phyloP scores from a whole-genome alignment of 2,113 vertebrate species.

The Amphiprion percula region DNA sequence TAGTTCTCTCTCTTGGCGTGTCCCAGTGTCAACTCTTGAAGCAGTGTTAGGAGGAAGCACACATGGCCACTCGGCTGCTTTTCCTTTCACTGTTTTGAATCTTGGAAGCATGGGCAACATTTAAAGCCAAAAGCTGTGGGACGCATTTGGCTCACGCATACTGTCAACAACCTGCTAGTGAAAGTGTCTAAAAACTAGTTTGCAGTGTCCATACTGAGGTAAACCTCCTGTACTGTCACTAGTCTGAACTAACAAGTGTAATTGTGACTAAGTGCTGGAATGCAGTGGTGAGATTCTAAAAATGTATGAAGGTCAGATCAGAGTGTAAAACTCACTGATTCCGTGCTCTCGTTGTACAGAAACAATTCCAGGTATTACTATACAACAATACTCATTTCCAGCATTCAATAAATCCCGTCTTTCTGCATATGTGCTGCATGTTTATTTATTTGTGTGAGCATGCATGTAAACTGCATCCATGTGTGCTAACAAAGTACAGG shows the following conservation, averaged over 20 bases:
- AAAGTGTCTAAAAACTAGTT: not conserved
- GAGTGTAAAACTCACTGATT: not conserved
- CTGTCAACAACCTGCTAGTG: slow-evolving; percentile 7
- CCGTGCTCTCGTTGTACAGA: not conserved
- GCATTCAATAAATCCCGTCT: not conserved
- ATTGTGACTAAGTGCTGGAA: not conserved
- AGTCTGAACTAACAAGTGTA: not conserved
- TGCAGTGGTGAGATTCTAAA: not conserved
- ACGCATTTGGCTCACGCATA: slow-evolving; percentile 25
- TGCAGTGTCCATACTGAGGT: not conserved
- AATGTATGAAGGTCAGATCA: not conserved
- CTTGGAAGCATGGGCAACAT: slow-evolving; percentile 16
- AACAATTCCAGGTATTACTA: not conserved
- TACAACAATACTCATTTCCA: not conserved
- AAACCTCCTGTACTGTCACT: not conserved
- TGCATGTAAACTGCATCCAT: not conserved
- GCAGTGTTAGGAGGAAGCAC: not conserved
- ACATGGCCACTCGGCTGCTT: slow-evolving; percentile 26
- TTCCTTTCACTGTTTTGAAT: slow-evolving; percentile 25
- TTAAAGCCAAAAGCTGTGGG: slow-evolving; percentile 25
- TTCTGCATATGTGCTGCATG: not conserved
- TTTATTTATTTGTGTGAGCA: not conserved
- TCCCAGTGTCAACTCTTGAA: not conserved
- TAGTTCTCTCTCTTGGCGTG: not conserved
- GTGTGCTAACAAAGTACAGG: not conserved